Conservation (phyloP, 2,113 vertebrate genomes). For the Boulengeromyrus knoepffleri region DNA sequence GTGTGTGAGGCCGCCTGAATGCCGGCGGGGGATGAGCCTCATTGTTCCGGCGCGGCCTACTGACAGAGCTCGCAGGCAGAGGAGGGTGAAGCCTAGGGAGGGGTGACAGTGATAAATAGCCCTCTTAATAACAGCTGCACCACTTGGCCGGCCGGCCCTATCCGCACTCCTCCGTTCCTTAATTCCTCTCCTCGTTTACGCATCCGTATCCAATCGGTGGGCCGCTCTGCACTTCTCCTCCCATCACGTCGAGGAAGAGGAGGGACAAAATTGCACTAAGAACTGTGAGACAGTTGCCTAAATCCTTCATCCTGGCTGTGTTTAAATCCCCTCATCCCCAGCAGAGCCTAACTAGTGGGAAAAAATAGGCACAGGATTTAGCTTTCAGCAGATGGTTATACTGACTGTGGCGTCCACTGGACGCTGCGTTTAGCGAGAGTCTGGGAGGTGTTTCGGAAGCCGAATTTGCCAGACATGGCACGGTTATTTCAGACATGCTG, state of each 20-base stretch:
- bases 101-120: slow-evolving; percentile 76
- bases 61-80: slow-evolving; percentile 67
- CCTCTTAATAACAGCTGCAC: slow-evolving; percentile 77
- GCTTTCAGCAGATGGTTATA: not conserved
- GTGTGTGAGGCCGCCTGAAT: slow-evolving; percentile 24
- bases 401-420: not conserved
- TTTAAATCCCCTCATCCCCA: not conserved
- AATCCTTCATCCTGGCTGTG: not conserved
- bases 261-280: not conserved
- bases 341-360: not conserved
- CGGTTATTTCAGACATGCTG: not conserved
- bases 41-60: slow-evolving; percentile 65
- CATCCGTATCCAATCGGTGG: slow-evolving; percentile 64
- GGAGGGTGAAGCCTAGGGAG: slow-evolving; percentile 63
- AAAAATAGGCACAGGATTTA: not conserved
- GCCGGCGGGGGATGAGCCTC: slow-evolving; percentile 55
- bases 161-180: slow-evolving; percentile 64
- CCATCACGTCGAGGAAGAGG: slow-evolving; percentile 34
- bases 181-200: slow-evolving; percentile 74
- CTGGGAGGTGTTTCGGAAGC: not conserved
- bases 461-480: not conserved
- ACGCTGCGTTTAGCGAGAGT: not conserved
- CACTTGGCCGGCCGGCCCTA: slow-evolving; percentile 66
- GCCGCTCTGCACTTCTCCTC: slow-evolving; percentile 61
- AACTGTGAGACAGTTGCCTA: not conserved